Conservation (phyloP, 2,888 invertebrate genomes). For the Strigamia transsilvanica region DNA sequence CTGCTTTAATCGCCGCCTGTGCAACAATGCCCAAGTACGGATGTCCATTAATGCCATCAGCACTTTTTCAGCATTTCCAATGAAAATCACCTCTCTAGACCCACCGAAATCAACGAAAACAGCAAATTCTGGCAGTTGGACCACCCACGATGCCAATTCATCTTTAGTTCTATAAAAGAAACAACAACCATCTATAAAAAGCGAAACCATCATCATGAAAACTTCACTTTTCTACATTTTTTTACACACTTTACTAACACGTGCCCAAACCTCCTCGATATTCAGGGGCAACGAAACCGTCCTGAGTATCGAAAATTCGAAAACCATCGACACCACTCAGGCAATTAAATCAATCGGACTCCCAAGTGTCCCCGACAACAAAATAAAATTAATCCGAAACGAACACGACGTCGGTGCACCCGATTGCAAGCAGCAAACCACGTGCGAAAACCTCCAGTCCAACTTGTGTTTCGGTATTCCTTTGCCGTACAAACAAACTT, state of each 20-base stretch:
- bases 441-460: constrained; percentile 6
- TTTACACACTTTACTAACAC: background rate
- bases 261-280: background rate
- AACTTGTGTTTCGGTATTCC: constrained; percentile 38
- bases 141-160: constrained; percentile 12
- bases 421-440: background rate
- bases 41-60: background rate
- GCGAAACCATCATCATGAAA: background rate
- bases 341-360: constrained; percentile 4
- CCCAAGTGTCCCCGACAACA: background rate
- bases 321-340: background rate
- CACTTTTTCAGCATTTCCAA: background rate
- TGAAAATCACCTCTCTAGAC: background rate
- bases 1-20: background rate
- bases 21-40: background rate
- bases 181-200: background rate
- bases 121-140: background rate
- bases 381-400: background rate
- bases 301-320: background rate
- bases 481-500: constrained; percentile 36
- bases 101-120: too few species aligned
- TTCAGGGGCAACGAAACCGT: background rate
- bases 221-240: background rate
- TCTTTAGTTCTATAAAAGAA: background rate
- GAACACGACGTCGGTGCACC: background rate